Evolutionary conservation across 2,113 vertebrate genomes (phyloP).

Genomic region (Forbesichthys agassizii): DNA sequence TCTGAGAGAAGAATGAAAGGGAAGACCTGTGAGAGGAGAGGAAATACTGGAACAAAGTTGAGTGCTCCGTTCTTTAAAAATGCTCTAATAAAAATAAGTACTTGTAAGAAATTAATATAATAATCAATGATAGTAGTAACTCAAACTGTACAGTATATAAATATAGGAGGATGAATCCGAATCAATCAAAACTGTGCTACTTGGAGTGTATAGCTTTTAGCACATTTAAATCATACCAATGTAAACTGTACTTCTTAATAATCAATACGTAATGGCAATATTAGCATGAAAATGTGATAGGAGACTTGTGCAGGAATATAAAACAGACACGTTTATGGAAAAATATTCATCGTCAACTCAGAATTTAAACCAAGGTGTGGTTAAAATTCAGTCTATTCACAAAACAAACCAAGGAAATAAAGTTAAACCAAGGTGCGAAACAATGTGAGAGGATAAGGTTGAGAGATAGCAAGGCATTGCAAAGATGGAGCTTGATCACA

Average conservation of each 20-base stretch:
- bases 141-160: slow-evolving; percentile 22
- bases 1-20: slow-evolving; percentile 78
- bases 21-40: slow-evolving; percentile 58
- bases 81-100: not conserved
- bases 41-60: slow-evolving; percentile 32
- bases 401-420: slow-evolving; percentile 73
- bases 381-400: slow-evolving; percentile 80
- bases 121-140: slow-evolving; percentile 27
- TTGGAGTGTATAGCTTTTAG: slow-evolving; percentile 43
- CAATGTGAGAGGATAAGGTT: slow-evolving; percentile 78
- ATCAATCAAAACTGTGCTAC: slow-evolving; percentile 57
- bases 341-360: slow-evolving; percentile 70
- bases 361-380: slow-evolving; percentile 76
- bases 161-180: slow-evolving; percentile 68
- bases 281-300: slow-evolving; percentile 60
- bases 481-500: slow-evolving; percentile 73
- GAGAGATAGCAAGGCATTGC: slow-evolving; percentile 72
- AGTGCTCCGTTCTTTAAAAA: not conserved
- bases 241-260: slow-evolving; percentile 45
- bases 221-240: slow-evolving; percentile 34
- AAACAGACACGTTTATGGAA: slow-evolving; percentile 63
- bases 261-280: slow-evolving; percentile 59
- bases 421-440: slow-evolving; percentile 70
- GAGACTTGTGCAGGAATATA: slow-evolving; percentile 61
- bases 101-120: slow-evolving; percentile 11